Percentiles rank a stretch among this genome's conserved stretches.
phyloP scores from a whole-genome alignment of 2,888 invertebrate genomes.

The Mantis religiosa region DNA sequence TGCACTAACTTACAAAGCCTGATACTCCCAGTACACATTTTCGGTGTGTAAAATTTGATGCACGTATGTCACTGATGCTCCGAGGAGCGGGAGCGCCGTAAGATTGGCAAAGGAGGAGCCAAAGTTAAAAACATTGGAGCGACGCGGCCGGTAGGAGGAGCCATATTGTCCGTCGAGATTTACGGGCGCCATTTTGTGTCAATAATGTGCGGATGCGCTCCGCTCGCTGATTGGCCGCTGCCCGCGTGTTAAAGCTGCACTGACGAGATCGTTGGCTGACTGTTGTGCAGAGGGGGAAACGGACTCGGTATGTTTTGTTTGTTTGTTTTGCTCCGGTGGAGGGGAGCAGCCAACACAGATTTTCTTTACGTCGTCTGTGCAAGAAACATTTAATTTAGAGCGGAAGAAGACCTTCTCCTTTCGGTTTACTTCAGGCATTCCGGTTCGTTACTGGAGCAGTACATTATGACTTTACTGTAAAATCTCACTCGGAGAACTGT shows the following conservation, averaged over 20 bases:
- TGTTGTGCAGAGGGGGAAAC: conserved; percentile 16
- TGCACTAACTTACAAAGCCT: no score
- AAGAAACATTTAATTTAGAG: not conserved
- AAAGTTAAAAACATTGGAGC: conserved; percentile 9
- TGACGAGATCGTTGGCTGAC: conserved; percentile 21
- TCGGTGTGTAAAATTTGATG: no score
- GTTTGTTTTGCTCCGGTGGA: not conserved
- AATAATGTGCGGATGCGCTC: conserved; percentile 23
- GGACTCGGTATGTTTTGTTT: conserved; percentile 6
- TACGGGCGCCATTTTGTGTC: conserved; percentile 29
- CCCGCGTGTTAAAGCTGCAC: conserved; percentile 25
- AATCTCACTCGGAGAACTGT: no score
- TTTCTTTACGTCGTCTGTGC: not conserved
- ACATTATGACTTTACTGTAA: not conserved
- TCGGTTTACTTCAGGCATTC: not conserved
- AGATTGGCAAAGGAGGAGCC: conserved; percentile 15
- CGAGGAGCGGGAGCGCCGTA: not conserved
- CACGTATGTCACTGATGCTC: not conserved
- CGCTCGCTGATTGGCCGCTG: conserved; percentile 20
- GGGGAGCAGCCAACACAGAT: not conserved
- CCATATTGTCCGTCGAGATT: conserved; percentile 27
- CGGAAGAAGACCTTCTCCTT: not conserved
- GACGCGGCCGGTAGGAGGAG: conserved; percentile 17
- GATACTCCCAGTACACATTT: no score
- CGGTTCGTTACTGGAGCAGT: not conserved